Evolutionary conservation across 2,888 invertebrate genomes (phyloP), one percentile per base, ranked within the genome.

Genomic region (Hoplodrina ambigua): DNA sequence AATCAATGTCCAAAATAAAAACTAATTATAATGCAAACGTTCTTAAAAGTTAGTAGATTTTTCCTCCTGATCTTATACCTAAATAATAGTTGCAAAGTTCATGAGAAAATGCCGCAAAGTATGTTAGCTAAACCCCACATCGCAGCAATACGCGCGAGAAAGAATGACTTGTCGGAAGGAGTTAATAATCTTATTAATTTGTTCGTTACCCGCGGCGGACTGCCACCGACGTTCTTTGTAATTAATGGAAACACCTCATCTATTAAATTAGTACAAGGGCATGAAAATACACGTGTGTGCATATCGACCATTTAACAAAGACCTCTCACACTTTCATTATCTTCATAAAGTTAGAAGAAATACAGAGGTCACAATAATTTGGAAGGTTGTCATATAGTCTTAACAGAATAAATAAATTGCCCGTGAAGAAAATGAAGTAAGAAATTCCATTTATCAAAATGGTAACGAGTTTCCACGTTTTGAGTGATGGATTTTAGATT

Each of bases 241-340:
- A 96, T 95, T 95, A 95, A 94, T 93, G 94, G 88, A 91, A 94
- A 94, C 96, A 96, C 95, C 95, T 95, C 95, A 94, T 95, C 92
- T 95, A 96, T 95, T 94, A 94, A 95, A 95, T 96, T 95, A 96
- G 94, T 91, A 90, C 87, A 92, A 93, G 93, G 92, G 92, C 93
- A 89, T 90, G 91, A 90, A 90, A 91, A 92, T 92, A 92, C 92
- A 92, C 91, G 91, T 92, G 92, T 89, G 89, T 72, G 88, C 84
- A 83, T 85, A 87, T 86, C 83, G 80, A 87, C 94, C 94, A 93
- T 54, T 71, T 20, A 89, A 87, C 69, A 62, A 13, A 85, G 94
- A 91, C 83, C 90, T 84, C 60, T 85, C 78, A 81, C 80, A 76
- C 80, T 69, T 73, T 57, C 62, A 73, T 58, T 68, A 41, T 11